Conservation (phyloP, 2,888 invertebrate species). For the Rhyacophila evoluta region DNA sequence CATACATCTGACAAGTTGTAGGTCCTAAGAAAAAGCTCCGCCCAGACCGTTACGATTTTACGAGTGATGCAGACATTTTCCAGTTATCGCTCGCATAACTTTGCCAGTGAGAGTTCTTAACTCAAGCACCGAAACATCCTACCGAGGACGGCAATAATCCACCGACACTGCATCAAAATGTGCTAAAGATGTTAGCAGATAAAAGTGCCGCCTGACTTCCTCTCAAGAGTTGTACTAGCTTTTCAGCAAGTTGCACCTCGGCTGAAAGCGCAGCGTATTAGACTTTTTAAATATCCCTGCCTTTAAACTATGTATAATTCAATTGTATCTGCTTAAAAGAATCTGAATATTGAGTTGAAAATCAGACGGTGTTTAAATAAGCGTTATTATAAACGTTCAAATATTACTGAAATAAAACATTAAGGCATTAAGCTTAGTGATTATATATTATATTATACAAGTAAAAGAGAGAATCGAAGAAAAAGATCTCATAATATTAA, state of each 20-base stretch:
- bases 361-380: too few species aligned
- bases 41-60: slow-evolving; percentile 23
- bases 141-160: slow-evolving; percentile 25
- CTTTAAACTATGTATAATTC: neutral
- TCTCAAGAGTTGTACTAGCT: neutral
- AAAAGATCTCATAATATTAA: too few species aligned
- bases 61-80: slow-evolving; percentile 31
- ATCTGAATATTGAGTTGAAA: too few species aligned
- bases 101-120: slow-evolving; percentile 20
- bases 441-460: too few species aligned
- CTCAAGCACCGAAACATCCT: slow-evolving; percentile 22
- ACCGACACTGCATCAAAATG: slow-evolving; percentile 44
- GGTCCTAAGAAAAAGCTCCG: neutral
- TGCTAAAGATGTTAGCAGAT: slow-evolving; percentile 35
- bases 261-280: neutral
- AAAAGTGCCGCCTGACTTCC: slow-evolving; percentile 20
- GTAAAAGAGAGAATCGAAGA: too few species aligned
- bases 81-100: slow-evolving; percentile 29
- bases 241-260: neutral
- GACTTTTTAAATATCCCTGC: neutral
- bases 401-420: too few species aligned
- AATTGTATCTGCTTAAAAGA: neutral
- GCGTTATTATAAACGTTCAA: neutral
- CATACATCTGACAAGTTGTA: neutral
- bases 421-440: too few species aligned